These are phyloP conservation scores for Alentia gelatinosa DNA, from an alignment of 2,888 invertebrate species.

Conservation along the genomic window DNA sequence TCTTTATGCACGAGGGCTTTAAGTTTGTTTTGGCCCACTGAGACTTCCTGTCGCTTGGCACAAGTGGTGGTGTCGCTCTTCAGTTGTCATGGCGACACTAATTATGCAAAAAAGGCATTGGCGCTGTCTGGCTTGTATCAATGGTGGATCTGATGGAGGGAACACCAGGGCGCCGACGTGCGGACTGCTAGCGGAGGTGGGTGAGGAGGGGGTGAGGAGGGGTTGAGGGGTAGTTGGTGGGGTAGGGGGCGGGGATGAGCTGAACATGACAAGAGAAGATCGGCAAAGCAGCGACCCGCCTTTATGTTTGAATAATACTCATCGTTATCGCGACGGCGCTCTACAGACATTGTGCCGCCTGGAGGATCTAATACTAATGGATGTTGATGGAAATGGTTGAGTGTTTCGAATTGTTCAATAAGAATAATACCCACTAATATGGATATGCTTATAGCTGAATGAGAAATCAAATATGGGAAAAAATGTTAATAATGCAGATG, in stretches of 20 bases:
- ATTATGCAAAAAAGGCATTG: neutral
- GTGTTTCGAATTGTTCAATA: neutral
- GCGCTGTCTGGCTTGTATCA: neutral
- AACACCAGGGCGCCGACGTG: neutral
- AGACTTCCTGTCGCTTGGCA: neutral
- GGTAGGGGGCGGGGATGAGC: neutral
- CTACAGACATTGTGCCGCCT: neutral
- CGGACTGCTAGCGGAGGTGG: neutral
- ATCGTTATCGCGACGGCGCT: neutral
- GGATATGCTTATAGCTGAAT: neutral
- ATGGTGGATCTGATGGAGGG: neutral
- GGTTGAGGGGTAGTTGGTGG: neutral
- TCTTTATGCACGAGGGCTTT: no score
- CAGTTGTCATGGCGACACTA: slow-evolving; percentile 11
- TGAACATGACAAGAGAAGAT: neutral
- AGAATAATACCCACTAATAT: no score
- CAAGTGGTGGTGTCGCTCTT: neutral
- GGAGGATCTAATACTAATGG: neutral
- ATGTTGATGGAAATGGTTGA: neutral
- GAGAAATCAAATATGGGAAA: neutral
- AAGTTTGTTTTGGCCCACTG: neutral
- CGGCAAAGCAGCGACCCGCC: neutral
- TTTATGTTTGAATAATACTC: neutral
- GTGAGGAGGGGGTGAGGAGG: neutral
- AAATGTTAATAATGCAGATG: no score